Evolutionary conservation across 2,113 vertebrate species (phyloP), one percentile per base, ranked within the genome.

Genomic region (Phalacrocorax aristotelis): DNA sequence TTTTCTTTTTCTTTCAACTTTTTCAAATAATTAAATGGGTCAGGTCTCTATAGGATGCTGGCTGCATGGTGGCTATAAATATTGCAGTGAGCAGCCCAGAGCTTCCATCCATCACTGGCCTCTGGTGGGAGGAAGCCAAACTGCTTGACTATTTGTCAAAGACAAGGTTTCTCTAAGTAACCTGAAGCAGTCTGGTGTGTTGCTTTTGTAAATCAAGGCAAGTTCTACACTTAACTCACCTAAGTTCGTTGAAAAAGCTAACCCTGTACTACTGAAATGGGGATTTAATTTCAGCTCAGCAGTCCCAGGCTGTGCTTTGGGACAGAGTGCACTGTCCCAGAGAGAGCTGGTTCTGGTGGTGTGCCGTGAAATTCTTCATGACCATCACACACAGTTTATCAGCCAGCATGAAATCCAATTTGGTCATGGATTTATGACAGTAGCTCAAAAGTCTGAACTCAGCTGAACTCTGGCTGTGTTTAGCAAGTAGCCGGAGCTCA

Each of bases 21-120:
- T 76, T 93, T 82, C 60, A 66, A 44, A 46, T 86, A 83, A 95
- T 92, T 80, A 97, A 93, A 74, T 95, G 68, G 91, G 90, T 93
- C 92, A 95, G 74, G 72, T 95, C 92, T 81, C 92, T 83, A 52
- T 48, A 87, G 87, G 90, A 72, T 84, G 70, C 82, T 82, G 60
- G 52, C 87, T 95, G 72, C 34, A 9, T 44, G 26, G 27, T 34
- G 29, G 34, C 71, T 95, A 72, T 95, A 91, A 96, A 95, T 95
- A 94, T 19, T 94, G 80, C 87, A 79, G 80, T 4, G 69, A 64
- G 86, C 87, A 77, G 66, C 65, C 46, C 74, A 52, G 27, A 84
- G 83, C 66, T 83, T 92, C 52, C 62, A 64, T 74, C 86, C 70
- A 19, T 72, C 85, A 52, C 23, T 69, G 62, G 81, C 74, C 83